Base-by-base conservation (phyloP, 2,888 invertebrate genomes). In the Drosophila monieri region DNA sequence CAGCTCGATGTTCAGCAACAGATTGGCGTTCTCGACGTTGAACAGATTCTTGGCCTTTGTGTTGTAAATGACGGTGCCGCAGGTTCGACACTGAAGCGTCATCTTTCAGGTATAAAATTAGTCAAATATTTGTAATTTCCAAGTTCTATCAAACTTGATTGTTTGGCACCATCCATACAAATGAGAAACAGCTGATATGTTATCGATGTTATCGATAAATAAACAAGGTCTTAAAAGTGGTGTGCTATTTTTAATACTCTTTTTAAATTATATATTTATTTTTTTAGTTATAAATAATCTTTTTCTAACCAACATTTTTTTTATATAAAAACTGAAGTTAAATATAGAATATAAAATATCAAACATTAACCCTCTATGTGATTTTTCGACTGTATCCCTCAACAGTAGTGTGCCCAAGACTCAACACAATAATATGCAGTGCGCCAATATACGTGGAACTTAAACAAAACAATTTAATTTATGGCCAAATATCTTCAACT, bases 61-160 rank as follows among this genome's bases (percentile, higher is more conserved):
- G 1, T 80, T 71, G 18, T 83, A 80, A 27, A 85, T 80, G 8
- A 69, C 52, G 35, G 25, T 54, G 23, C 32, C 73, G 15, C 80
- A 86, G 10, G 66, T 80, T n/a, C 87, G 76, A 52, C 87, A 80
- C 48, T 62, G 62, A 0, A 71, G 41, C 5, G 87, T 27, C 87
- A 86, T 86, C 58, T 14, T 54, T 1, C 2, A 12, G 8, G 30
- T 21, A 21, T 39, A 39, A 10, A n/a, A n/a, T 15, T 1, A 2
- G 5, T 2, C 1, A 18, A 15, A 35, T 30, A 41, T 18, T 39
- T 10, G n/a, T 15, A 41, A 18, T 15, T 15, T 6, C 6, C 6
- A 35, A 35, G n/a, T 14, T 35, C 5, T 32, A 35, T n/a, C n/a
- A n/a, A 14, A 14, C n/a, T 35, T 32, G 10, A 25, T 59, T 44